Base-by-base conservation (phyloP, 2,113 vertebrate species). In the Conger conger region DNA sequence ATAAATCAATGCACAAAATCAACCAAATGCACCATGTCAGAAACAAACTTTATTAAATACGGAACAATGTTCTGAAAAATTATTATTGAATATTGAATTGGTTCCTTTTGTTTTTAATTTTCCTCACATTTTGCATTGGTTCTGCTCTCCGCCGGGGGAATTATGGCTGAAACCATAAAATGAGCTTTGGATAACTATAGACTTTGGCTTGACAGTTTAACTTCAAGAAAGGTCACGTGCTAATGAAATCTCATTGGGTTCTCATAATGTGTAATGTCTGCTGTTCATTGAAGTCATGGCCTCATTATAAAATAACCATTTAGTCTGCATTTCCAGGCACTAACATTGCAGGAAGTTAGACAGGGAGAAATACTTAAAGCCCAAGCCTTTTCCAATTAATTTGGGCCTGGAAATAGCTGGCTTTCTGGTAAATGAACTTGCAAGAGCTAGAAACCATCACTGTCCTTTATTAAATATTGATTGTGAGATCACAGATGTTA, bases 381-480 rank as follows among this genome's bases (percentile, higher is more conserved):
- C 9, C 3, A 23, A 38, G 27, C 27, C n/a, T n/a, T 50, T 80
- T 80, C 16, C 11, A 80, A 45, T 80, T 80, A 40, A 42, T 80
- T 45, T 80, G 79, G 37, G 35, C 38, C 40, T 80, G 36, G 18
- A 42, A 80, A 80, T 80, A 45, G 42, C 27, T 27, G 38, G 40
- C 35, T 42, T 45, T 40, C 27, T 30, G 23, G 79, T 42, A n/a
- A 23, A 23, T 80, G 38, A 27, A 50, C 38, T 80, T 80, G 79
- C 50, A 27, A 80, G 50, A 80, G 38, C 35, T 80, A 30, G 18
- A 80, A 38, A 80, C 42, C 79, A 80, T 45, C 40, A 40, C 79
- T 30, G n/a, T 23, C 40, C 79, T 80, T 80, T n/a, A 80, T 80
- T 80, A 80, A n/a, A 80, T 80, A 80, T 80, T 80, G 79, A 80